Evolutionary conservation across 2,888 invertebrate species (phyloP).

Genomic region (Chrysolina haemoptera): DNA sequence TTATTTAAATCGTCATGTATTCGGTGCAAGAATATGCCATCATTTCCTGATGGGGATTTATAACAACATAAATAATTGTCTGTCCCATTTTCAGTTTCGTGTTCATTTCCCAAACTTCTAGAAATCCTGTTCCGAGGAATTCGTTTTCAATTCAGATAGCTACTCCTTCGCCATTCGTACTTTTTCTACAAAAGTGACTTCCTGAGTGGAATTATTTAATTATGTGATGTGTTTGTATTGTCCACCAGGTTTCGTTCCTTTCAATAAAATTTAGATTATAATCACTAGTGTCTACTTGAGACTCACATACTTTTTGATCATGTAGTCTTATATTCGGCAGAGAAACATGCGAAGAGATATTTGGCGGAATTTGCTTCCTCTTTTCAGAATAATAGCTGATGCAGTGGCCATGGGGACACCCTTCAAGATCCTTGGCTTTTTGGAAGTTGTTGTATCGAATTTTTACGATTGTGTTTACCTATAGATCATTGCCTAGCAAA

Average conservation of each 20-base stretch:
- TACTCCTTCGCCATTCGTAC: slow-evolving; percentile 20
- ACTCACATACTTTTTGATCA: slow-evolving; percentile 21
- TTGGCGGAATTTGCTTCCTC: slow-evolving; percentile 1
- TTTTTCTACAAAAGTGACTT: slow-evolving; percentile 22
- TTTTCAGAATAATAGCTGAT: slow-evolving; percentile 14
- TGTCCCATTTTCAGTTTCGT: slow-evolving; percentile 19
- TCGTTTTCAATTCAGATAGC: slow-evolving; percentile 20
- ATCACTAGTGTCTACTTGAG: slow-evolving; percentile 15
- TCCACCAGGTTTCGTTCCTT: slow-evolving; percentile 20
- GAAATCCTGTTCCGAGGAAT: slow-evolving; percentile 7
- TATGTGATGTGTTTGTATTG: slow-evolving; percentile 15
- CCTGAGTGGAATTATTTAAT: slow-evolving; percentile 6
- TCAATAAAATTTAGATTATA: slow-evolving; percentile 12
- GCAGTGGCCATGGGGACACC: not conserved
- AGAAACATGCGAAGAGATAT: slow-evolving; percentile 8
- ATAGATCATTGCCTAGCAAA: slow-evolving; percentile 15
- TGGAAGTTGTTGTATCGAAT: too few species aligned
- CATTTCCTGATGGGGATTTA: too few species aligned
- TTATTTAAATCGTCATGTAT: slow-evolving; percentile 23
- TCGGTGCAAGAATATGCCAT: slow-evolving; percentile 13
- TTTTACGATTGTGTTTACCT: not conserved
- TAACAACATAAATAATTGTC: slow-evolving; percentile 20
- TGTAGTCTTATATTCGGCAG: slow-evolving; percentile 16
- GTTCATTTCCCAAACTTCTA: slow-evolving; percentile 14
- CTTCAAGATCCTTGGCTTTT: too few species aligned